Conservation (phyloP, 2,113 vertebrate species). For the Pao palembangensis region DNA sequence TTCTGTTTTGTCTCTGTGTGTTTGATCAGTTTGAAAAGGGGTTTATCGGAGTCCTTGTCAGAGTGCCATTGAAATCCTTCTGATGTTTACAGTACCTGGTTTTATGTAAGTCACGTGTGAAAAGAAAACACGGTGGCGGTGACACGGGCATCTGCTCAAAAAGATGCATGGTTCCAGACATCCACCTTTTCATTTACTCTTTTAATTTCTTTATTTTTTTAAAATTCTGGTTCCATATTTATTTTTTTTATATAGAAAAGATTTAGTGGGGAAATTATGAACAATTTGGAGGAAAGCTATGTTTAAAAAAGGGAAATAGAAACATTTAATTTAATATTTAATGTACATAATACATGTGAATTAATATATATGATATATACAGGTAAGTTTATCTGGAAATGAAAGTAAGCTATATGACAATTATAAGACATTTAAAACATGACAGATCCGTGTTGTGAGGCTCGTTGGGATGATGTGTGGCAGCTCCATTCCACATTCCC, state of each 20-base stretch:
- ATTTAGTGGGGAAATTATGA: slow-evolving; percentile 30
- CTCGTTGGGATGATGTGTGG: slow-evolving; percentile 49
- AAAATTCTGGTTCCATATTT: slow-evolving; percentile 21
- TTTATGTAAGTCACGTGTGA: slow-evolving; percentile 46
- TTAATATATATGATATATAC: slow-evolving; percentile 69
- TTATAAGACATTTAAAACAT: slow-evolving; percentile 44
- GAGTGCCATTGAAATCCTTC: slow-evolving; percentile 66
- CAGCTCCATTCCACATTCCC: slow-evolving; percentile 12
- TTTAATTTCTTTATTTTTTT: slow-evolving; percentile 19
- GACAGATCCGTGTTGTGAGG: slow-evolving; percentile 48
- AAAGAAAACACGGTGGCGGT: slow-evolving; percentile 26
- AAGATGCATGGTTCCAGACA: slow-evolving; percentile 2
- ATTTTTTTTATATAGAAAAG: slow-evolving; percentile 33
- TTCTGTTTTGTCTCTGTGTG: slow-evolving; percentile 25
- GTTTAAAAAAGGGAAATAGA: slow-evolving; percentile 48
- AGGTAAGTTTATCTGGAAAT: slow-evolving; percentile 68
- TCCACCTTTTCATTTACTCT: not conserved
- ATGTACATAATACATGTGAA: slow-evolving; percentile 75
- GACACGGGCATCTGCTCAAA: not conserved
- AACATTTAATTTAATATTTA: slow-evolving; percentile 69
- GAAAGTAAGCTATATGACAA: slow-evolving; percentile 43
- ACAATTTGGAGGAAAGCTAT: slow-evolving; percentile 29
- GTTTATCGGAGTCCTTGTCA: slow-evolving; percentile 55
- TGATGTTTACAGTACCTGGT: slow-evolving; percentile 56
- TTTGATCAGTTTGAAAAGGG: slow-evolving; percentile 61